A percentile compares a stretch with the other conserved stretches of the same genome.
Conservation (phyloP, 2,113 vertebrate species). For the Percina caprodes region DNA sequence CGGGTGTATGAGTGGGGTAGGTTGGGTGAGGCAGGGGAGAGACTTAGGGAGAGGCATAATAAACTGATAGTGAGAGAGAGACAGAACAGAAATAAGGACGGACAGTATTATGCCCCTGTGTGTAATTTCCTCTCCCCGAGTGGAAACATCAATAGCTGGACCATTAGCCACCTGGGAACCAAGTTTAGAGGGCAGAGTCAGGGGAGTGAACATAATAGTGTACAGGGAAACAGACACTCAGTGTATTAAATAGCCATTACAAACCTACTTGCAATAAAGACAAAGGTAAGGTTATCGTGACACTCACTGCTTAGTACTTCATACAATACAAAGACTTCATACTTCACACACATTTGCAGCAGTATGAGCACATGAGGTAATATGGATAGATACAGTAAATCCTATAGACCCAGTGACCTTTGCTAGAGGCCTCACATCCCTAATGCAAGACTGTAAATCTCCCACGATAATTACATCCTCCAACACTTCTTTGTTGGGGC, state of each 20-base stretch:
- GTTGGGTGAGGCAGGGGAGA: slow-evolving; percentile 7
- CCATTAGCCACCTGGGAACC: slow-evolving; percentile 74
- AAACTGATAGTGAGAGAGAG: slow-evolving; percentile 45
- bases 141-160: slow-evolving; percentile 69
- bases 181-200: slow-evolving; percentile 51
- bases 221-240: slow-evolving; percentile 45
- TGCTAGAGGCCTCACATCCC: slow-evolving; percentile 74
- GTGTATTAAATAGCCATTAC: slow-evolving; percentile 50
- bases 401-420: slow-evolving; percentile 82
- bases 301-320: slow-evolving; percentile 38
- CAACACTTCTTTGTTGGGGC: slow-evolving; percentile 49
- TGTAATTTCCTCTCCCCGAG: slow-evolving; percentile 60
- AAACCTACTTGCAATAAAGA: slow-evolving; percentile 55
- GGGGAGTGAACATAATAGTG: slow-evolving; percentile 53
- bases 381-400: slow-evolving; percentile 78
- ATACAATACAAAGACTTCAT: slow-evolving; percentile 38
- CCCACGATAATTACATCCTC: slow-evolving; percentile 72
- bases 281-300: slow-evolving; percentile 53
- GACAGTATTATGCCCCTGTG: slow-evolving; percentile 63
- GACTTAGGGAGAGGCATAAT: slow-evolving; percentile 28
- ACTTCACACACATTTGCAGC: slow-evolving; percentile 44
- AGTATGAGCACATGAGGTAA: slow-evolving; percentile 7
- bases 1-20: slow-evolving; percentile 29
- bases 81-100: slow-evolving; percentile 52
- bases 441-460: slow-evolving; percentile 83